Evolutionary conservation across 2,888 invertebrate genomes (phyloP).

Genomic region (Andrena trimmerana): DNA sequence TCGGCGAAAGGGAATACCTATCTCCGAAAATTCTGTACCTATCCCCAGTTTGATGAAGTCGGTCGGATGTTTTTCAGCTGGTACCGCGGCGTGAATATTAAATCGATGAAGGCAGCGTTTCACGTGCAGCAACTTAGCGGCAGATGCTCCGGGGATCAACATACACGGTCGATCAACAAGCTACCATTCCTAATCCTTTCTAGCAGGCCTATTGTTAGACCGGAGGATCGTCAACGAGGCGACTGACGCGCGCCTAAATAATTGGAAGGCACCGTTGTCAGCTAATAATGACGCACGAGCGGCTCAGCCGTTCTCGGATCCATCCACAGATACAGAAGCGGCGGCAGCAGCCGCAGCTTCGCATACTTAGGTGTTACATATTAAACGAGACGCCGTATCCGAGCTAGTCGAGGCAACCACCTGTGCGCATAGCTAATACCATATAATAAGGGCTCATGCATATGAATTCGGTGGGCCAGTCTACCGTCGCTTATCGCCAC

Average conservation of each 20-base stretch:
- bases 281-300: conserved; percentile 59
- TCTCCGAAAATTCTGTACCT: too few species aligned
- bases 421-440: conserved; percentile 84
- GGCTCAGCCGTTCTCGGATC: conserved; percentile 39
- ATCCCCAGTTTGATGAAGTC: too few species aligned
- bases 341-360: conserved; percentile 60
- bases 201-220: conserved; percentile 43
- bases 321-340: conserved; percentile 32
- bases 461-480: conserved; percentile 82
- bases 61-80: neutral
- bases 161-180: conserved; percentile 28
- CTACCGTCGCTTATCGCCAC: conserved; percentile 77
- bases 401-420: conserved; percentile 80
- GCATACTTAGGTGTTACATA: conserved; percentile 76
- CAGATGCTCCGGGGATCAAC: conserved; percentile 17
- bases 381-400: conserved; percentile 74
- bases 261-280: conserved; percentile 54
- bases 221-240: conserved; percentile 28
- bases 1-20: too few species aligned
- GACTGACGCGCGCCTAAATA: conserved; percentile 52
- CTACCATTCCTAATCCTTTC: conserved; percentile 39
- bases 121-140: neutral
- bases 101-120: conserved; percentile 4
- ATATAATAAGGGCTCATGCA: conserved; percentile 83
- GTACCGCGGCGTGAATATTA: neutral